Conservation (phyloP, 2,888 invertebrate genomes). For the Biston betularia region DNA sequence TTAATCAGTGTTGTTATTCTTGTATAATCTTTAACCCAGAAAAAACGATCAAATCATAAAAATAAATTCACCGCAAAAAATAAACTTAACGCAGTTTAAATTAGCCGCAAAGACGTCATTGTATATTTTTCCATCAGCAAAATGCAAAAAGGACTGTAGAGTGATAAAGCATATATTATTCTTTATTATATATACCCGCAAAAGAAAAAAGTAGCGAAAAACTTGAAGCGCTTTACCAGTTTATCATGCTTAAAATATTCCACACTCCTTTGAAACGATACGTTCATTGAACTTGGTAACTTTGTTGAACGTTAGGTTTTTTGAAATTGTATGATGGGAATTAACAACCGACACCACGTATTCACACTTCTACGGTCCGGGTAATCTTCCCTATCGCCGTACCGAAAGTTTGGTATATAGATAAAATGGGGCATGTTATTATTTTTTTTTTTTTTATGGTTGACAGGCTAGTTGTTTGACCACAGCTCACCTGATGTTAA, state of each 20-base stretch:
- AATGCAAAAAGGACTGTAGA: conserved; percentile 20
- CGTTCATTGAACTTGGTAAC: conserved; percentile 19
- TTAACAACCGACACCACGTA: no score
- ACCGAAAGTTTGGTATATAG: not conserved
- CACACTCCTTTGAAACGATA: not conserved
- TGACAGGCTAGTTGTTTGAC: no score
- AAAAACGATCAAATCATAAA: conserved; percentile 7
- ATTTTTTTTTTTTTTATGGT: no score
- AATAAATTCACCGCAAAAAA: conserved; percentile 8
- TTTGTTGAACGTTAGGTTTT: not conserved
- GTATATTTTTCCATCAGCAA: conserved; percentile 16
- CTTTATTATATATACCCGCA: conserved; percentile 8
- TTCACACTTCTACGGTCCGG: no score
- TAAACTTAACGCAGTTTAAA: conserved; percentile 5
- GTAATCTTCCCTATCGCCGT: no score
- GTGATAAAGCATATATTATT: conserved; percentile 7
- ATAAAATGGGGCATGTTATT: not conserved
- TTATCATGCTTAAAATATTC: not conserved
- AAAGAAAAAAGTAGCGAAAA: conserved; percentile 6
- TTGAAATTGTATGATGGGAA: not conserved
- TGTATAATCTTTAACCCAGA: conserved; percentile 2
- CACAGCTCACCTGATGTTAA: no score
- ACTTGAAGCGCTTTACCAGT: not conserved
- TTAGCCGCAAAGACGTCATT: conserved; percentile 32
- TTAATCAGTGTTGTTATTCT: not conserved